Evolutionary conservation across 2,888 invertebrate genomes (phyloP).

Genomic region (Taenaris catops): DNA sequence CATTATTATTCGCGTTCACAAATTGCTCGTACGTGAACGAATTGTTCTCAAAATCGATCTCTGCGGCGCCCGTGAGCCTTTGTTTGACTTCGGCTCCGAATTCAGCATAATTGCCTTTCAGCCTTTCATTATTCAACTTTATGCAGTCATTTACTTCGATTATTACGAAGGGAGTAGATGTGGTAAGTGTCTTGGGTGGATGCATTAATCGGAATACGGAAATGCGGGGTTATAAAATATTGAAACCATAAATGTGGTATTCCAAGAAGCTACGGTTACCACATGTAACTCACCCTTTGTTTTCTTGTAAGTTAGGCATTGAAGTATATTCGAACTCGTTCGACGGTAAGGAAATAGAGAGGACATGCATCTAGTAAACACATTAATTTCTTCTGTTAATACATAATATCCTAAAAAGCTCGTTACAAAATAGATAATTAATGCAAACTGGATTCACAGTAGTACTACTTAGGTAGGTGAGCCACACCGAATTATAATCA

Average conservation of each 20-base stretch:
- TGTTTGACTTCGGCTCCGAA: conserved; percentile 77
- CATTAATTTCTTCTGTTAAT: no score
- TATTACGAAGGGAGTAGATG: conserved; percentile 72
- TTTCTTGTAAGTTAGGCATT: no score
- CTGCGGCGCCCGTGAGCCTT: conserved; percentile 59
- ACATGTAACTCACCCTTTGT: background rate
- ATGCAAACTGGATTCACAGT: no score
- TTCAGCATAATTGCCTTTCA: conserved; percentile 79
- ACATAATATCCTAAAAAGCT: no score
- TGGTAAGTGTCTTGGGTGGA: conserved; percentile 71
- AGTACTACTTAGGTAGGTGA: no score
- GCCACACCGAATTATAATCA: no score
- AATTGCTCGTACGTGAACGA: conserved; percentile 75
- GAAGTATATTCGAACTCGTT: no score
- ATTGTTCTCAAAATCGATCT: conserved; percentile 74
- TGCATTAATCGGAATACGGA: conserved; percentile 78
- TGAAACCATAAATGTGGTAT: conserved; percentile 60
- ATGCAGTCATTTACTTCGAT: conserved; percentile 77
- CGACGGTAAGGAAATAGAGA: no score
- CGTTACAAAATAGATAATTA: no score
- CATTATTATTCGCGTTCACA: conserved; percentile 71
- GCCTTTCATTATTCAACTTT: conserved; percentile 78
- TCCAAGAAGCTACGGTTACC: conserved; percentile 36
- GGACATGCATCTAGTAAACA: no score
- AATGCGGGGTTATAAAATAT: conserved; percentile 72